Evolutionary conservation across 2,888 invertebrate genomes (phyloP).

Genomic region (Rhagonycha fulva): DNA sequence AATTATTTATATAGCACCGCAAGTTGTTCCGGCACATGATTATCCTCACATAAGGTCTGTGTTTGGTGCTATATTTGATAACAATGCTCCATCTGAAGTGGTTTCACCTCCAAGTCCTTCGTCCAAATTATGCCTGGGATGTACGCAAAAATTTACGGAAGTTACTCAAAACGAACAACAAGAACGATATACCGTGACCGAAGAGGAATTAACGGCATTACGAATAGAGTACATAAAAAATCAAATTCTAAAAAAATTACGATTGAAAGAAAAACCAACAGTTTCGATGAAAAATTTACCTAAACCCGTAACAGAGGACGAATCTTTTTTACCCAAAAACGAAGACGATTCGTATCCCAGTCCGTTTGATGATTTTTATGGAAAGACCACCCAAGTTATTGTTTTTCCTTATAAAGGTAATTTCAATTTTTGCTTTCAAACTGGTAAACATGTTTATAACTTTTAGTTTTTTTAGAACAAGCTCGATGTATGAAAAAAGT

Average conservation of each 20-base stretch:
- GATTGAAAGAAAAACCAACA: constrained; percentile 76
- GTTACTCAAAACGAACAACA: constrained; percentile 32
- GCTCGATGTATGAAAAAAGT: constrained; percentile 57
- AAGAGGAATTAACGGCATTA: constrained; percentile 67
- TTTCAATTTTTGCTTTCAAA: constrained; percentile 22
- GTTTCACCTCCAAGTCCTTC: constrained; percentile 4
- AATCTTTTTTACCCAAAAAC: constrained; percentile 61
- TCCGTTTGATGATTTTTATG: constrained; percentile 75
- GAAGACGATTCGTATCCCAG: constrained; percentile 53
- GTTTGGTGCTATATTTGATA: constrained; percentile 43
- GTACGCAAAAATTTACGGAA: constrained; percentile 44
- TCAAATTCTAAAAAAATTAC: constrained; percentile 79
- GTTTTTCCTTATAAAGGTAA: constrained; percentile 80
- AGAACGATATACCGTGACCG: constrained; percentile 46
- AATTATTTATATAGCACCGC: constrained; percentile 13
- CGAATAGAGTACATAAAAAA: constrained; percentile 83
- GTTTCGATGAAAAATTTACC: constrained; percentile 69
- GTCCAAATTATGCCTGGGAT: constrained; percentile 34
- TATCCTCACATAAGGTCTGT: constrained; percentile 40
- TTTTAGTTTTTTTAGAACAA: constrained; percentile 53
- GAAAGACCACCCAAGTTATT: constrained; percentile 82
- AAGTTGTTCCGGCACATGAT: constrained; percentile 24
- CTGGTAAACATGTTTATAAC: too few relatives aligned
- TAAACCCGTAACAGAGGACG: constrained; percentile 75
- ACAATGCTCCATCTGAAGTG: constrained; percentile 20